Base-by-base conservation (phyloP, 2,797 vertebrate species). In the Poecilia picta region DNA sequence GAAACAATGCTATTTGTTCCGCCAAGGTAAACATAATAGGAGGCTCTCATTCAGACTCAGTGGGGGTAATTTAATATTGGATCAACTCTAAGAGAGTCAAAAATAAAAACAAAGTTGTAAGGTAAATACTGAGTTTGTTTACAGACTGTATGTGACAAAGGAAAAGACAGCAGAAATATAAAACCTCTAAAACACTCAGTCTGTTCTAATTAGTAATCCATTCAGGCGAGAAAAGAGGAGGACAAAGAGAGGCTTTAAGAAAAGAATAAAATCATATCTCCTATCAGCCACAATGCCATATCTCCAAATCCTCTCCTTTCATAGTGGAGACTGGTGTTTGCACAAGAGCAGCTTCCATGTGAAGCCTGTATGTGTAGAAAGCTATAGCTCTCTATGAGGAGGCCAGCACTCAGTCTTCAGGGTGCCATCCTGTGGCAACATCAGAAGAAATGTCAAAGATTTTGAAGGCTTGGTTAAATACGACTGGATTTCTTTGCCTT, bases 401-500 rank as follows among this genome's bases (percentile, higher is more conserved):
- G 91, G 92, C 92, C 89, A 92, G 92, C 89, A n/a, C 85, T 78
- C 83, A 81, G 94, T 94, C 92, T 94, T 94, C 91, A 87, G 92
- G 95, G 92, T 92, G 93, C 94, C 92, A 93, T 91, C 93, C 93
- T 89, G 90, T 93, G 91, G 93, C 94, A 94, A 94, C 95, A 95
- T 95, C 93, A 95, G 91, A 95, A 93, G 94, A 95, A 96, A 96
- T 95, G 95, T 95, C 95, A 96, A 93, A 93, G 93, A 94, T 95
- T 95, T 89, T 94, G 94, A 94, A 95, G 93, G 94, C 90, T 92
- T 92, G 93, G 94, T 94, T 95, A 95, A 95, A 95, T 94, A 94
- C 92, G 89, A 94, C 92, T 94, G 94, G 91, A 94, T 95, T 94
- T 94, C 93, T 90, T 91, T 93, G 93, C 93, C 94, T 94, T 93